Conservation (phyloP, 2,797 vertebrate genomes). For the Gymnothorax javanicus region DNA sequence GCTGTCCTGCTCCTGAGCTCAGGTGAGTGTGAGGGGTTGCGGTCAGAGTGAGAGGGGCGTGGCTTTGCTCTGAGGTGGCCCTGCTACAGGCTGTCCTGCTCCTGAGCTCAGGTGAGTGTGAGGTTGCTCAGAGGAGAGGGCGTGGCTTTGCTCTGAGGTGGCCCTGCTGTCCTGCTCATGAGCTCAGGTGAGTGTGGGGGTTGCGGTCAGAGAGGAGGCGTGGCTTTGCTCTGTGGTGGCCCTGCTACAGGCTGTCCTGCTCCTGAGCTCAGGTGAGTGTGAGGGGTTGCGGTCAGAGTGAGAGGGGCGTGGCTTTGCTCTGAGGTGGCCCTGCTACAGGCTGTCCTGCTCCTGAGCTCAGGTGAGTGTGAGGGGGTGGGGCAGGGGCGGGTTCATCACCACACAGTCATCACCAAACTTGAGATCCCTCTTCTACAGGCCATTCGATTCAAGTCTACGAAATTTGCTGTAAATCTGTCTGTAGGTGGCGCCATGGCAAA, state of each 20-base stretch:
- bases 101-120: no score
- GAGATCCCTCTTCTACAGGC: no score
- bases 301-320: conserved; percentile 49
- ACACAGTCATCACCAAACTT: no score
- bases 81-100: no score
- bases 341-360: conserved; percentile 87
- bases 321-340: conserved; percentile 85
- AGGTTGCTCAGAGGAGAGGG: background rate
- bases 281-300: background rate
- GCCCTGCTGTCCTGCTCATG: conserved; percentile 87
- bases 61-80: no score
- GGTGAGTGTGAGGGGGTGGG: conserved; percentile 57
- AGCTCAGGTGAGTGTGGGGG: conserved; percentile 74
- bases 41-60: no score
- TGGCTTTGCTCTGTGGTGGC: conserved; percentile 87
- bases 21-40: conserved; percentile 59
- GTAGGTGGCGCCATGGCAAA: no score
- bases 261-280: conserved; percentile 83
- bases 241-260: conserved; percentile 84
- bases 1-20: conserved; percentile 88
- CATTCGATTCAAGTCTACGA: no score
- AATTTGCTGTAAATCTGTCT: no score
- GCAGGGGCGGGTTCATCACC: no score
- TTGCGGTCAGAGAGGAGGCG: no score
- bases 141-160: conserved; percentile 71